Evolutionary conservation across 2,113 vertebrate species (phyloP).

Genomic region (Caranx ignobilis): DNA sequence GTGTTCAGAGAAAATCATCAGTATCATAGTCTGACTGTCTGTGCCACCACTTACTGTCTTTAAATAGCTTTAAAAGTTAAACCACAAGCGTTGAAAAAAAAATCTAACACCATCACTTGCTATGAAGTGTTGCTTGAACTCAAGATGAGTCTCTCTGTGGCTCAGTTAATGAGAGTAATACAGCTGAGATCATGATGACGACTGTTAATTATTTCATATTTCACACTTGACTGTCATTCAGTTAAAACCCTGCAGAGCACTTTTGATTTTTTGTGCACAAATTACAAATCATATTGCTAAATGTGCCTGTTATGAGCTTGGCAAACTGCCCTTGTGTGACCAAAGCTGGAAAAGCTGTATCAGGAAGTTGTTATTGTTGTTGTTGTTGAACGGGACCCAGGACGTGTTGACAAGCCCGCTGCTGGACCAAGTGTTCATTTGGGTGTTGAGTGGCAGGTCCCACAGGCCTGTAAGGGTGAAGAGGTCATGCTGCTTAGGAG

Average conservation of each 20-base stretch:
- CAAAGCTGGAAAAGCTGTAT: slow-evolving; percentile 5
- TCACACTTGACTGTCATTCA: background rate
- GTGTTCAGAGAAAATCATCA: background rate
- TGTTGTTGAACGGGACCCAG: slow-evolving; percentile 17
- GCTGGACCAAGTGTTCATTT: slow-evolving; percentile 58
- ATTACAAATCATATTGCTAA: background rate
- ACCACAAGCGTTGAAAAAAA: background rate
- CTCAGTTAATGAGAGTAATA: slow-evolving; percentile 9
- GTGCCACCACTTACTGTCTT: background rate
- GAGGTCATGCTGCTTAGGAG: slow-evolving; percentile 70
- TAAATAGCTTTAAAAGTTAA: background rate
- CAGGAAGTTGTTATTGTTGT: slow-evolving; percentile 26
- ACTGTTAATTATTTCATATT: slow-evolving; percentile 17
- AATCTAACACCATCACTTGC: background rate
- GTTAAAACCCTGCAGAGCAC: background rate
- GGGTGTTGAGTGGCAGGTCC: slow-evolving; percentile 61
- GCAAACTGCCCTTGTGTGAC: background rate
- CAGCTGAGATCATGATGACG: background rate
- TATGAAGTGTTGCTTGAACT: background rate
- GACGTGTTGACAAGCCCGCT: slow-evolving; percentile 59
- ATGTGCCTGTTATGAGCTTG: background rate
- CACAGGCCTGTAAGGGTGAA: slow-evolving; percentile 50
- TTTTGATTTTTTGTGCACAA: background rate
- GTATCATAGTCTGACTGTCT: background rate
- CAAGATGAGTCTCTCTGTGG: background rate